Conservation (phyloP, 2,888 invertebrate genomes). For the Actias luna region DNA sequence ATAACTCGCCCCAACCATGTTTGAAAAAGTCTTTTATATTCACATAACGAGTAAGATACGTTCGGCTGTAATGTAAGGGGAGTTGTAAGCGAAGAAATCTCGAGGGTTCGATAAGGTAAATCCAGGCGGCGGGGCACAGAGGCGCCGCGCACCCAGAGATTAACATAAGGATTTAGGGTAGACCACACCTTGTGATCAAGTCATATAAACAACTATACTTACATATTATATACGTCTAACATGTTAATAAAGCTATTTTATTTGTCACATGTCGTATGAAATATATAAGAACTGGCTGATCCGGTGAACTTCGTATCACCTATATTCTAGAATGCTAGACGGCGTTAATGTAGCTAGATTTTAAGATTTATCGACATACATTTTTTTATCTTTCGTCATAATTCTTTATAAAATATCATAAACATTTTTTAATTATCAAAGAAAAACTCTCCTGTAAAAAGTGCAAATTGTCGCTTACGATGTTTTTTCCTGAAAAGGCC, state of each 20-base stretch:
- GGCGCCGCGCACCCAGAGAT: constrained; percentile 56
- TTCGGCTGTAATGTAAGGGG: constrained; percentile 34
- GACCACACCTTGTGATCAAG: constrained; percentile 63
- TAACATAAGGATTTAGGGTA: constrained; percentile 49
- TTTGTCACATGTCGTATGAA: too few species aligned
- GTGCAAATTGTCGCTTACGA: too few species aligned
- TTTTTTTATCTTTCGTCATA: too few species aligned
- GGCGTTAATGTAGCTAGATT: too few species aligned
- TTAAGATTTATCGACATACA: too few species aligned
- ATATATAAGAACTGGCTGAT: too few species aligned
- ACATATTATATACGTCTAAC: background rate
- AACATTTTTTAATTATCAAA: too few species aligned
- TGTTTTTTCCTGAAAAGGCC: too few species aligned
- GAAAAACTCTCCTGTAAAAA: too few species aligned
- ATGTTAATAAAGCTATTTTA: background rate
- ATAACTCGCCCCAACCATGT: constrained; percentile 54
- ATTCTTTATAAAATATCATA: too few species aligned
- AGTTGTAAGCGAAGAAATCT: constrained; percentile 48
- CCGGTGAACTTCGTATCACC: too few species aligned
- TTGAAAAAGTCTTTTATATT: constrained; percentile 59
- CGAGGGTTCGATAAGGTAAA: constrained; percentile 71
- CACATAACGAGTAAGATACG: constrained; percentile 45
- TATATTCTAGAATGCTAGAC: too few species aligned
- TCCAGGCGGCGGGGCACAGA: constrained; percentile 61
- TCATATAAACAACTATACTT: constrained; percentile 4